Evolutionary conservation across 2,888 invertebrate genomes (phyloP).

Genomic region (Bellardia pandia): DNA sequence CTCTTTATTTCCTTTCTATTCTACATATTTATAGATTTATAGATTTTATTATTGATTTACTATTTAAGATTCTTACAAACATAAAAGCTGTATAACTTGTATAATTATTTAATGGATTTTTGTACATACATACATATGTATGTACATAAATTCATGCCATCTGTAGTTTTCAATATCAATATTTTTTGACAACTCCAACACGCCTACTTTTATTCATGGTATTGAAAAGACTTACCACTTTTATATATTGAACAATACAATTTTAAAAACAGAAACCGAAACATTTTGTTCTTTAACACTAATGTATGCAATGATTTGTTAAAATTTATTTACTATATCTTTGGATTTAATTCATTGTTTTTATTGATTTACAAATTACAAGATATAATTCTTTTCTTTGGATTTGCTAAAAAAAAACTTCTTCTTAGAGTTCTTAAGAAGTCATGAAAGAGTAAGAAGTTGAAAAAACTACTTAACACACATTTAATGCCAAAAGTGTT

Average conservation of each 20-base stretch:
- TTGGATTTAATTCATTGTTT: conserved; percentile 43
- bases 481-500: conserved; percentile 44
- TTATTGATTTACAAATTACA: conserved; percentile 71
- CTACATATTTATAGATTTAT: conserved; percentile 1
- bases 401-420: background rate
- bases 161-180: conserved; percentile 38
- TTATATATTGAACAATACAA: background rate
- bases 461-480: conserved; percentile 47
- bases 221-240: no score
- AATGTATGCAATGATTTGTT: conserved; percentile 72
- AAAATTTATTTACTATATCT: conserved; percentile 54
- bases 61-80: conserved; percentile 3
- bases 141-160: background rate
- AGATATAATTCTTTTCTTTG: conserved; percentile 49
- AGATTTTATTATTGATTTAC: background rate
- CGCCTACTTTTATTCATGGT: conserved; percentile 54
- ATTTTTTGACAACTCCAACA: conserved; percentile 56
- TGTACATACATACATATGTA: background rate
- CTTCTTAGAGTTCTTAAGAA: conserved; percentile 58
- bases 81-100: background rate
- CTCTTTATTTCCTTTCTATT: background rate
- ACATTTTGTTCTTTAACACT: conserved; percentile 53
- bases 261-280: background rate
- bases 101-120: conserved; percentile 56
- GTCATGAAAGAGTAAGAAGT: conserved; percentile 27